Conservation (phyloP, 2,113 vertebrate genomes). For the Sander vitreus region DNA sequence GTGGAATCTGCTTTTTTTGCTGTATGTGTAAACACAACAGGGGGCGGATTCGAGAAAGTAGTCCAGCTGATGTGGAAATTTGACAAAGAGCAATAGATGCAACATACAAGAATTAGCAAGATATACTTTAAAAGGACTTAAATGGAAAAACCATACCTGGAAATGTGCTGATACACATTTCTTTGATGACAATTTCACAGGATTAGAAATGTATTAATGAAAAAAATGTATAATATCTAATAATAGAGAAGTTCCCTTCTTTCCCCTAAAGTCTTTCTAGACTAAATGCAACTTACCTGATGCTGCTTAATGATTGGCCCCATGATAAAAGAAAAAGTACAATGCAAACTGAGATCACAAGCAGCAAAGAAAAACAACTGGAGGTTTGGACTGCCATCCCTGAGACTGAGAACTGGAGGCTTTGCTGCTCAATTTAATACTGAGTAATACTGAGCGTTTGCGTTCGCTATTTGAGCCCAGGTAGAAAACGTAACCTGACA, state of each 20-base stretch:
- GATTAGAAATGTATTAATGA: not conserved
- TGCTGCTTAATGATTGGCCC: not conserved
- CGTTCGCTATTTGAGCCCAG: fast-evolving
- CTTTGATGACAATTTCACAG: not conserved
- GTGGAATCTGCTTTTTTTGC: not conserved
- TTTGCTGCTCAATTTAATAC: not conserved
- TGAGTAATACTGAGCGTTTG: not conserved
- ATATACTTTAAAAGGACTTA: not conserved
- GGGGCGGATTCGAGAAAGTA: fast-evolving
- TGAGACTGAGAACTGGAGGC: not conserved
- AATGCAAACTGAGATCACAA: not conserved
- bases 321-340: conserved; percentile 28
- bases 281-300: conserved; percentile 51
- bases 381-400: conserved; percentile 12
- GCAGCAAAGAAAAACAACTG: not conserved
- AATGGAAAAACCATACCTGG: not conserved
- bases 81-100: not conserved
- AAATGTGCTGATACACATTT: not conserved
- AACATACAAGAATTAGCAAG: not conserved
- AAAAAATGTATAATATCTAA: not conserved
- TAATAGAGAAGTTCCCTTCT: not conserved
- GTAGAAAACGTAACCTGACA: not conserved
- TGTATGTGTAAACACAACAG: fast-evolving
- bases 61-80: conserved; percentile 24
- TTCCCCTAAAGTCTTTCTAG: not conserved